These are phyloP conservation scores for Aplysia californica DNA, from an alignment of 1,140 invertebrate genomes.

Conservation along the genomic window DNA sequence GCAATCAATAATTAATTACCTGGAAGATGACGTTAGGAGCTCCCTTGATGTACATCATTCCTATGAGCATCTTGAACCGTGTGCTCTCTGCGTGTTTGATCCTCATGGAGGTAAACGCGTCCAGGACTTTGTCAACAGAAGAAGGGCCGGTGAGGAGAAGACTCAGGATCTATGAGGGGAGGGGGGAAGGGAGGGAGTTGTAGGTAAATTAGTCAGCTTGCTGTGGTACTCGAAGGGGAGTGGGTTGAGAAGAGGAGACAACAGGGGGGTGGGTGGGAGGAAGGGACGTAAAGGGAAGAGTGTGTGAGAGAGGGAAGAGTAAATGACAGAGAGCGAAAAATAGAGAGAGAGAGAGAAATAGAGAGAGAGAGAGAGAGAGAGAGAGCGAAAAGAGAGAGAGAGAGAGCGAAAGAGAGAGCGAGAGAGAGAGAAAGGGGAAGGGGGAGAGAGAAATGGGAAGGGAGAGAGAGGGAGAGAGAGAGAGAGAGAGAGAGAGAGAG, in stretches of 20 bases:
- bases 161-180: conserved; percentile 16
- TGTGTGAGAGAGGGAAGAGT: not conserved
- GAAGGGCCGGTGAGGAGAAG: not conserved
- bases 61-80: conserved; percentile 17
- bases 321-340: no score
- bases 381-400: no score
- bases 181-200: no score
- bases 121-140: conserved; percentile 13
- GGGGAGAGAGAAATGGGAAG: no score
- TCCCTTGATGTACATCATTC: conserved; percentile 15
- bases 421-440: no score
- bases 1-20: no score
- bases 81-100: conserved; percentile 7
- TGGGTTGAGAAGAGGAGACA: no score
- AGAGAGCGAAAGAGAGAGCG: no score
- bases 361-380: no score
- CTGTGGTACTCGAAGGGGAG: no score
- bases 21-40: conserved; percentile 6
- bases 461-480: not conserved
- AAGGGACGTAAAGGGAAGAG: not conserved
- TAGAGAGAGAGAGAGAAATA: no score
- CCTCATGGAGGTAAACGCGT: conserved; percentile 10
- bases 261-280: not conserved
- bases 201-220: no score
- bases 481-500: not conserved